Percentiles rank a stretch among this genome's conserved stretches.
These are phyloP conservation scores for Perizoma affinitatum DNA, from an alignment of 2,888 invertebrate species.

Conservation along the genomic window DNA sequence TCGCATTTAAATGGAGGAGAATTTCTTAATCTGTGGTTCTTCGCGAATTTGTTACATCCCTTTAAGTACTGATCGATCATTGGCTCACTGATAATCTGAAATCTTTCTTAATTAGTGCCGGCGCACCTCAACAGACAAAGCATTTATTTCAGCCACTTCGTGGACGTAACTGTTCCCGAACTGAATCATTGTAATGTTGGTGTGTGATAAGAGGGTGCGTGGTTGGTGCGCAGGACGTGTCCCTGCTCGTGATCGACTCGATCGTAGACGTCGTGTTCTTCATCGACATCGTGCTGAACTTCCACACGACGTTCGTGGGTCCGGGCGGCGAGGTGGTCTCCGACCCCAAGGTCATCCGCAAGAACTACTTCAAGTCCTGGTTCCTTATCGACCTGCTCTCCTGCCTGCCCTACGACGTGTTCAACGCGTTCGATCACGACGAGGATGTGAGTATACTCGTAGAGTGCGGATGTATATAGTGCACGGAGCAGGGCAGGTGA, in stretches of 20 bases:
- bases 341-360: slow-evolving; percentile 98
- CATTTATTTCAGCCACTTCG: no score
- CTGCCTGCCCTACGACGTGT: slow-evolving; percentile 99
- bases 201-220: no score
- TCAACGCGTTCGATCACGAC: slow-evolving; percentile 99
- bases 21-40: no score
- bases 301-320: slow-evolving; percentile 99
- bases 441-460: slow-evolving; percentile 90
- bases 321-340: slow-evolving; percentile 98
- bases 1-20: no score
- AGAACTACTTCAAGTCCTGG: slow-evolving; percentile 99
- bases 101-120: no score
- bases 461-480: slow-evolving; percentile 3
- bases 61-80: no score
- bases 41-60: no score
- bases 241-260: slow-evolving; percentile 96
- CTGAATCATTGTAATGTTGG: no score
- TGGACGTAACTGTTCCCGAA: no score
- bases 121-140: no score
- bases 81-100: no score
- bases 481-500: neutral
- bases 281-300: slow-evolving; percentile 99
- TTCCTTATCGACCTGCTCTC: slow-evolving; percentile 99
- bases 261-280: slow-evolving; percentile 99
- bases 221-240: slow-evolving; percentile 87